Base-by-base conservation (phyloP, 2,888 invertebrate genomes). In the Temnothorax ravouxi region DNA sequence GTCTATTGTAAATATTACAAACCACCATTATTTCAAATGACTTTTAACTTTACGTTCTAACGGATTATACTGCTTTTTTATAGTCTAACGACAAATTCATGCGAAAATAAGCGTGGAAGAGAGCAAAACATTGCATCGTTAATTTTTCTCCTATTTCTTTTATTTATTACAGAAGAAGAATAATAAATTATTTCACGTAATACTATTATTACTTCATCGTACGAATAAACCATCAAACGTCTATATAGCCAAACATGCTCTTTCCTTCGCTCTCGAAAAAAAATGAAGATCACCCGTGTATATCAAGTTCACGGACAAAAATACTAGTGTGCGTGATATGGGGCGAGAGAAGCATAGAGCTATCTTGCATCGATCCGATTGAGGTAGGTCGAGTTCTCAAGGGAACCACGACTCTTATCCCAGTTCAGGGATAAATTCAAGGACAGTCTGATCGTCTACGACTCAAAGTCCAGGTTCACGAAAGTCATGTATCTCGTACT, bases 391-490 rank as follows among this genome's bases (percentile, higher is more conserved):
- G 88, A 82, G 92, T 84, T 89, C 92, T 91, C 91, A 83, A 90
- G 92, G 91, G 93, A 91, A 86, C 74, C 82, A 83, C 83, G 87
- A 87, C 93, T 92, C 94, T 94, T 94, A 94, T 94, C 92, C 94
- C 92, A 93, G 92, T 94, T 93, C 91, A 89, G 92, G 93, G 94
- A 93, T 93, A 91, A 92, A 93, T 93, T 94, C 94, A 94, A 94
- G 94, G 94, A 92, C 93, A 88, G 88, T 87, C 88, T 89, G 83
- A 84, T 88, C 88, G 86, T 84, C 88, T 87, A 84, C 90, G 87
- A 29, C 9, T 38, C 64, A 38, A 41, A 54, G 62, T 47, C 50
- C 82, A 38, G 18, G 18, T 38, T 72, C 59, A 50, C 54, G 13
- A 29, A n/a, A 54, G n/a, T 52, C 56, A 15, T 25, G 2, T 25